Conservation (phyloP, 2,888 invertebrate genomes). For the Drosophila antonietae region DNA sequence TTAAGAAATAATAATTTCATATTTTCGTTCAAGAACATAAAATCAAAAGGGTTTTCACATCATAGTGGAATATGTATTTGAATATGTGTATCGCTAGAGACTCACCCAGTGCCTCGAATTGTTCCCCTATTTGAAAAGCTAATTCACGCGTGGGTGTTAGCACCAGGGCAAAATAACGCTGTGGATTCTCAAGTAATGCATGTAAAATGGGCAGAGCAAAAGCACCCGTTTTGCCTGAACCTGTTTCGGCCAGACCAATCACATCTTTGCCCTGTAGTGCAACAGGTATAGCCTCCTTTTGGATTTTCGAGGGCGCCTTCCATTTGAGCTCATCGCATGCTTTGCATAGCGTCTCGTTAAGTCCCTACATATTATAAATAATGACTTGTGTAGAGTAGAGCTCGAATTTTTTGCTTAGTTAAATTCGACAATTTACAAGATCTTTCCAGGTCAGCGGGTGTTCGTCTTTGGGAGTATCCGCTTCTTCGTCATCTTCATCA, state of each 20-base stretch:
- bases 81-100: conserved; percentile 2
- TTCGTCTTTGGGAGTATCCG: conserved; percentile 35
- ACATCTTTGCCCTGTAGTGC: conserved; percentile 93
- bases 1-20: conserved; percentile 76
- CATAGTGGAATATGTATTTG: conserved; percentile 53
- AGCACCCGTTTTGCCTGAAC: conserved; percentile 96
- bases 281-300: conserved; percentile 96
- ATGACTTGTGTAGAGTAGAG: neutral
- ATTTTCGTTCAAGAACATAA: conserved; percentile 61
- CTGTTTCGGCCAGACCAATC: conserved; percentile 90
- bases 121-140: conserved; percentile 99
- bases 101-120: conserved; percentile 97
- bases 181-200: conserved; percentile 94
- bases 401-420: too few relatives aligned
- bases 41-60: conserved; percentile 75
- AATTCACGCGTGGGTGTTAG: conserved; percentile 98
- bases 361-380: conserved; percentile 88
- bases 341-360: conserved; percentile 95
- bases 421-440: conserved; percentile 85
- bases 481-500: conserved; percentile 25
- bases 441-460: conserved; percentile 86
- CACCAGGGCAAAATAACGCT: conserved; percentile 96
- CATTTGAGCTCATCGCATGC: conserved; percentile 97
- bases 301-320: conserved; percentile 97
- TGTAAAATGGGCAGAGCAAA: conserved; percentile 98